Evolutionary conservation across 1,140 invertebrate genomes (phyloP), one percentile per base, ranked within the genome.

Genomic region (Apis cerana): DNA sequence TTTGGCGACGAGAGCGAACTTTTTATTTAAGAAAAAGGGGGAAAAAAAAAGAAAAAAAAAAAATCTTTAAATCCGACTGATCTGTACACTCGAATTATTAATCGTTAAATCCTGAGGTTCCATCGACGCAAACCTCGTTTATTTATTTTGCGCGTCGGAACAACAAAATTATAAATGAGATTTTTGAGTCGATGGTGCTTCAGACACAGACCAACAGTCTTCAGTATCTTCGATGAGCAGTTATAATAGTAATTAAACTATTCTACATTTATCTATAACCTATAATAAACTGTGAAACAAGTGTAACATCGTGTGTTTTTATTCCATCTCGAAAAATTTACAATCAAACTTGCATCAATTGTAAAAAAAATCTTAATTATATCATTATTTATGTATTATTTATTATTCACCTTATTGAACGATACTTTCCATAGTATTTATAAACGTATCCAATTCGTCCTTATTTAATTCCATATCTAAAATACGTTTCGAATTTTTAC

Each of bases 231-330:
- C 91, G 91, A 94, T 92, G 91, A 93, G 84, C 92, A 94, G 92
- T 94, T 94, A 94, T 94, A 92, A 94, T 94, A 94, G 92, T 92
- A 92, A 94, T 90, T 93, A 92, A 92, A 92, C 90, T 93, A 94
- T 93, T 94, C 93, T 93, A 94, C 92, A 94, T 93, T 94, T 94
- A 94, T 94, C 93, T 94, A 94, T 94, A 94, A 94, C 90, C 91
- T 94, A 93, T 94, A 94, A 94, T 94, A 94, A 94, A 94, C 93
- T 94, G 93, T 94, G 92, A 94, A 94, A 94, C 92, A 94, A 90
- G 92, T 92, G 93, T 93, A 85, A 23, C 69, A 64, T 3, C 50
- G 12, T 17, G 62, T 80, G 48, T 75, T 33, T 80, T 88, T 75
- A 88, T 85, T 88, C 78, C 43, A 70, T 78, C 23, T 75, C 21